Conservation (phyloP, 2,113 vertebrate genomes). For the Neolamprologus cancellatus region DNA sequence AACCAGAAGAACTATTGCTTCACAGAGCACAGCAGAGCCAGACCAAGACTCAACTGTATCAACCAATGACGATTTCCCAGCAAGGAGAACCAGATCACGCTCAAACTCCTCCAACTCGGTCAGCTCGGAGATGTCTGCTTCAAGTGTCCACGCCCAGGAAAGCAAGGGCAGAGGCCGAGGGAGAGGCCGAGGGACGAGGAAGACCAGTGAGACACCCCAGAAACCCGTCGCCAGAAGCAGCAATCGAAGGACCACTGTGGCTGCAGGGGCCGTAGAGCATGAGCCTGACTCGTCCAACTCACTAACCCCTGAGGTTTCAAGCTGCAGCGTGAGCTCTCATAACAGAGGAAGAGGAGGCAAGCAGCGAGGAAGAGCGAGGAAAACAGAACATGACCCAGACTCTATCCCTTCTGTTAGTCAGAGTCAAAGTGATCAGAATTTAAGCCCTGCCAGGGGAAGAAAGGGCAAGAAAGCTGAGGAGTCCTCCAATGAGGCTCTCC, state of each 20-base stretch:
- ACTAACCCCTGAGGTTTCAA: constrained; percentile 27
- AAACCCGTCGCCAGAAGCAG: not conserved
- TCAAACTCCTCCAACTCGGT: constrained; percentile 63
- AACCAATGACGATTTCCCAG: constrained; percentile 8
- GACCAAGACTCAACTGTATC: not conserved
- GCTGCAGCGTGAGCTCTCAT: constrained; percentile 3
- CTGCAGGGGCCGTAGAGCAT: not conserved
- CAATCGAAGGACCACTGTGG: constrained; percentile 21
- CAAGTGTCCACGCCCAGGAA: not conserved
- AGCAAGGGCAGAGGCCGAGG: constrained; percentile 18
- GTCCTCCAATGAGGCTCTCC: not conserved
- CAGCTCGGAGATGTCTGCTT: constrained; percentile 61
- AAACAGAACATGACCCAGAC: not conserved
- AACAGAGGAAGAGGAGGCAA: constrained; percentile 25
- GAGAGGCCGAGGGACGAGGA: constrained; percentile 13
- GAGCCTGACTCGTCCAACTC: constrained; percentile 42
- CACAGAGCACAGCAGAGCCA: not conserved
- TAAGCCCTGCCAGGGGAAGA: not conserved
- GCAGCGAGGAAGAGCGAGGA: constrained; percentile 30
- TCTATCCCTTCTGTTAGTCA: not conserved
- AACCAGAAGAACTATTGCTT: not conserved
- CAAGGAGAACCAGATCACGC: constrained; percentile 50
- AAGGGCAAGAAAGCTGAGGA: not conserved
- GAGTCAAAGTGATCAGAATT: not conserved
- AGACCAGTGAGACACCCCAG: not conserved